phyloP scores from a whole-genome alignment of 2,888 invertebrate species.

The Ochropleura leucogaster region DNA sequence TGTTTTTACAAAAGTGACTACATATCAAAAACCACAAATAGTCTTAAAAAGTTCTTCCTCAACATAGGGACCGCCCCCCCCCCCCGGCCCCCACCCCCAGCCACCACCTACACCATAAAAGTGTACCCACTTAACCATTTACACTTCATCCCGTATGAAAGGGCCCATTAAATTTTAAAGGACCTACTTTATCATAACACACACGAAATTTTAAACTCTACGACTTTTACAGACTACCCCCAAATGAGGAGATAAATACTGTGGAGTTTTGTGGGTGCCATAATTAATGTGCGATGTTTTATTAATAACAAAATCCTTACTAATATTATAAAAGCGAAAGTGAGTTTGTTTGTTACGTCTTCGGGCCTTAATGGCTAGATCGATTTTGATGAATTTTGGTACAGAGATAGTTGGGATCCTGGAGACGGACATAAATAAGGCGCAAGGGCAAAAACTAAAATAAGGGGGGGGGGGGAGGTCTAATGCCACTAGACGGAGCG shows the following conservation, averaged over 20 bases:
- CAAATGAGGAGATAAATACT: slow-evolving; percentile 42
- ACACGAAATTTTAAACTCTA: slow-evolving; percentile 48
- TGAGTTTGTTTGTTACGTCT: too few relatives aligned
- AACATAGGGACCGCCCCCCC: slow-evolving; percentile 9
- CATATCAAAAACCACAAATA: not conserved
- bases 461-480: too few relatives aligned
- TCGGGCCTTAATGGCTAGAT: too few relatives aligned
- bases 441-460: too few relatives aligned
- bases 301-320: too few relatives aligned
- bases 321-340: too few relatives aligned
- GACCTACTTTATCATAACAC: slow-evolving; percentile 39
- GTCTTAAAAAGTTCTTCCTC: not conserved
- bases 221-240: slow-evolving; percentile 36
- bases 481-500: too few relatives aligned
- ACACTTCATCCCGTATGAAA: slow-evolving; percentile 42
- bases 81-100: slow-evolving; percentile 13
- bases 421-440: too few relatives aligned
- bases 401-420: too few relatives aligned
- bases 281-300: not conserved
- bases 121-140: slow-evolving; percentile 36
- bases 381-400: too few relatives aligned
- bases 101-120: slow-evolving; percentile 34
- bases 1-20: too few relatives aligned
- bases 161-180: slow-evolving; percentile 45
- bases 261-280: slow-evolving; percentile 4